Base-by-base conservation (phyloP, 1,140 invertebrate genomes). In the Euura lappo region DNA sequence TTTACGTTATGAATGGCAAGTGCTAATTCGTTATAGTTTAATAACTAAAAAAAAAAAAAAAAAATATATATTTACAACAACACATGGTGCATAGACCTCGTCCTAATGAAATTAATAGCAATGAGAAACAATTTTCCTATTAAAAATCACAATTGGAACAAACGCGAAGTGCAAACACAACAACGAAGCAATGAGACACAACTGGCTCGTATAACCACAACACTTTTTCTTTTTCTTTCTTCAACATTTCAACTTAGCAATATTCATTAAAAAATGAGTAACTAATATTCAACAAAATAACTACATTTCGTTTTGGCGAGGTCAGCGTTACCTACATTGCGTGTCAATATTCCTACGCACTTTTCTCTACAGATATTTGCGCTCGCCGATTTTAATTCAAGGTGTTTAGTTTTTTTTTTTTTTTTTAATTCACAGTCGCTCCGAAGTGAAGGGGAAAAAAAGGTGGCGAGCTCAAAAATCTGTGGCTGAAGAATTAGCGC, bases 1-100 rank as follows among this genome's bases (percentile, higher is more conserved):
- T 74, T 77, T 68, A 82, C 81, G 77, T 85, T 83, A 71, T 68
- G 80, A 83, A 82, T 86, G 84, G 84, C 83, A 86, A 86, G 79
- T 83, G 76, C 72, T 83, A 84, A 81, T 82, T 85, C 79, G 68
- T 72, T 43, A 71, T 78, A 72, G 77, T 77, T 69, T 77, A 77
- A 71, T 76, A 80, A 28, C 28, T 28, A 28, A 28, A 28, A 28
- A 28, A 28, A 28, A 28, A 28, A 28, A 28, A 76, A 74, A 77
- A 77, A 73, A 79, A 75, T 8, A 44, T n/a, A 71, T 83, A 82
- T 82, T 47, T 80, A 82, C 79, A 80, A 78, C 71, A 72, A 74
- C 10, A 67, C n/a, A 68, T 46, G 10, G 70, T 6, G 68, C 28
- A 28, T 71, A 74, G 71, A 82, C 72, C 74, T 79, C 71, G 47